phyloP scores from a whole-genome alignment of 2,888 invertebrate species.

The Eupeodes latifasciatus region DNA sequence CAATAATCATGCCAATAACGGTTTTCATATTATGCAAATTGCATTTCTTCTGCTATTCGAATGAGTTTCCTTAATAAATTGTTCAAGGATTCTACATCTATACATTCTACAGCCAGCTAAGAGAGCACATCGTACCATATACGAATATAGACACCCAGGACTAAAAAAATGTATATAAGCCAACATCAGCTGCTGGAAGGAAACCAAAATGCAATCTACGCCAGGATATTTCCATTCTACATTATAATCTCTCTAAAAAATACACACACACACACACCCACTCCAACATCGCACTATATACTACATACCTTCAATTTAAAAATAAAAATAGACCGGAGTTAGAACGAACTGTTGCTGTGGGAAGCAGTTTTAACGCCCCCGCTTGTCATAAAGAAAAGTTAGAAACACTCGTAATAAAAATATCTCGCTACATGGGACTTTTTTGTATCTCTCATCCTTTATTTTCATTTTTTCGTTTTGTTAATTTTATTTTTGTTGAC shows the following conservation, averaged over 20 bases:
- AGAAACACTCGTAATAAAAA: conserved; percentile 63
- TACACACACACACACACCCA: conserved; percentile 18
- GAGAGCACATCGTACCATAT: conserved; percentile 3
- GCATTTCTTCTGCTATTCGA: conserved; percentile 50
- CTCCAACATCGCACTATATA: too few relatives aligned
- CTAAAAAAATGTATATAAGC: conserved; percentile 7
- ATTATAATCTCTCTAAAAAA: conserved; percentile 35
- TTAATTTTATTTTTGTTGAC: conserved; percentile 32
- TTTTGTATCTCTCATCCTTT: conserved; percentile 34
- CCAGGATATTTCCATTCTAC: conserved; percentile 56
- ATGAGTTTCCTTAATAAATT: conserved; percentile 69
- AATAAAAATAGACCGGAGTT: conserved; percentile 46
- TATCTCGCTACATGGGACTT: conserved; percentile 53
- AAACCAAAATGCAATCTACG: conserved; percentile 69
- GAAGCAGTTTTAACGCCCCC: conserved; percentile 36
- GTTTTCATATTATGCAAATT: conserved; percentile 70
- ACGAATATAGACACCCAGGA: too few relatives aligned
- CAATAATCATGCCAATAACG: conserved; percentile 76
- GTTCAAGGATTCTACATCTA: conserved; percentile 44
- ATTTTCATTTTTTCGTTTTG: not conserved
- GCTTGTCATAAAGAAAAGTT: conserved; percentile 46
- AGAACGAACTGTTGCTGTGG: conserved; percentile 66
- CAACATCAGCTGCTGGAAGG: conserved; percentile 59
- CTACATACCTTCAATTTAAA: not conserved
- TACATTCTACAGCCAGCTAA: not conserved